Conservation (phyloP, 2,113 vertebrate genomes). For the Cyanoliseus patagonus region DNA sequence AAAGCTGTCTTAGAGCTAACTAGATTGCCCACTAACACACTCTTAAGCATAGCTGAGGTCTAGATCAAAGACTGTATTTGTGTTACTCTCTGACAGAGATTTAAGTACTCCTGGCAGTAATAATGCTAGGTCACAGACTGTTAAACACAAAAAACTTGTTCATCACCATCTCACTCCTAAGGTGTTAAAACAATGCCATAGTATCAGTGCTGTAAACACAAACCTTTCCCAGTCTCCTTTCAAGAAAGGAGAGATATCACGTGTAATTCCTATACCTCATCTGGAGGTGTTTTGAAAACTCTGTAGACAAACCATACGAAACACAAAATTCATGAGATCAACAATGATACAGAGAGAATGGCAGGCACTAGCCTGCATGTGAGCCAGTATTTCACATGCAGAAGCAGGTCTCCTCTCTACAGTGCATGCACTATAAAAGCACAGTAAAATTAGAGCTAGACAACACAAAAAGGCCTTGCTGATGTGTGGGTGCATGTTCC, state of each 20-base stretch:
- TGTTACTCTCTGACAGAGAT: neutral
- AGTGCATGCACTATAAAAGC: neutral
- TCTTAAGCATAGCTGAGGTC: neutral
- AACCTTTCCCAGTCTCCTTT: neutral
- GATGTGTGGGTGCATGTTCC: neutral
- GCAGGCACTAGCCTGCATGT: neutral
- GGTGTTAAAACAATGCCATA: neutral
- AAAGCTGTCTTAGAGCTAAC: neutral
- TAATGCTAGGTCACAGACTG: neutral
- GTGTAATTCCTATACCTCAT: neutral
- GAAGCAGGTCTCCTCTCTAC: neutral
- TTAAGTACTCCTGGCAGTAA: neutral
- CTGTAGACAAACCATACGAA: neutral
- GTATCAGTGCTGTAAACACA: neutral
- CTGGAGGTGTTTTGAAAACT: neutral
- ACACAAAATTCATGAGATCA: neutral
- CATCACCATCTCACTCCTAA: neutral
- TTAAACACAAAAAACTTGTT: neutral
- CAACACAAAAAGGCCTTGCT: neutral
- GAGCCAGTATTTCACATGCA: neutral
- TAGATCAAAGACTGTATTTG: neutral
- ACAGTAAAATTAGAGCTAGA: neutral
- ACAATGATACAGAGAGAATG: neutral
- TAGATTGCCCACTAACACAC: neutral
- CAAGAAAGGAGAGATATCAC: neutral